These are phyloP conservation scores for Cryptocephalus moraei DNA, from an alignment of 2,888 invertebrate species.

Conservation along the genomic window DNA sequence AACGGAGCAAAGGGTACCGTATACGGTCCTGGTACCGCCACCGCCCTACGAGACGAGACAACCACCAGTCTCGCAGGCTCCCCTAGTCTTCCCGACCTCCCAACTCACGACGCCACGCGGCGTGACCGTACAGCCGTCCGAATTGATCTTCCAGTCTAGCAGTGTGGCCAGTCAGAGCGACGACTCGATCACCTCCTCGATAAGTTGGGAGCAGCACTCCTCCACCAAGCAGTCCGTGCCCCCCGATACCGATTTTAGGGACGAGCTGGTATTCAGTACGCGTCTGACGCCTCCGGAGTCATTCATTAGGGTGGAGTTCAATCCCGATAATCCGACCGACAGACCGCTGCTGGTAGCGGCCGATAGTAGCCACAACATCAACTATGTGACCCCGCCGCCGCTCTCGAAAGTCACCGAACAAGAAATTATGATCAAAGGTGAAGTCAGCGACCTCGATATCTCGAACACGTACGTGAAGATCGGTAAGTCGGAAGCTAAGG, in stretches of 20 bases:
- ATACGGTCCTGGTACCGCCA: constrained; percentile 61
- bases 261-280: constrained; percentile 16
- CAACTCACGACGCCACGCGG: constrained; percentile 20
- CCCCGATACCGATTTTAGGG: constrained; percentile 10
- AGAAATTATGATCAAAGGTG: constrained; percentile 34
- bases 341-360: constrained; percentile 20
- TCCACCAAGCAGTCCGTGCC: constrained; percentile 13
- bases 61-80: background rate
- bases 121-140: constrained; percentile 52
- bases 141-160: constrained; percentile 55
- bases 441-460: constrained; percentile 35
- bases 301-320: constrained; percentile 21
- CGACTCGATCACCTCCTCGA: constrained; percentile 29
- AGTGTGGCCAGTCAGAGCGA: constrained; percentile 39
- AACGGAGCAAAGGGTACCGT: constrained; percentile 43
- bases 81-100: constrained; percentile 13
- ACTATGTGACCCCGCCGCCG: constrained; percentile 26
- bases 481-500: constrained; percentile 37
- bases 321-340: constrained; percentile 17
- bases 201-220: constrained; percentile 14
- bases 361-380: constrained; percentile 25
- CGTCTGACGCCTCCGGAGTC: constrained; percentile 21
- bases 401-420: constrained; percentile 15
- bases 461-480: constrained; percentile 38
- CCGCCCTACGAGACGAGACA: constrained; percentile 44